Base-by-base conservation (phyloP, 2,797 vertebrate species). In the Rhyacichthys aspro region DNA sequence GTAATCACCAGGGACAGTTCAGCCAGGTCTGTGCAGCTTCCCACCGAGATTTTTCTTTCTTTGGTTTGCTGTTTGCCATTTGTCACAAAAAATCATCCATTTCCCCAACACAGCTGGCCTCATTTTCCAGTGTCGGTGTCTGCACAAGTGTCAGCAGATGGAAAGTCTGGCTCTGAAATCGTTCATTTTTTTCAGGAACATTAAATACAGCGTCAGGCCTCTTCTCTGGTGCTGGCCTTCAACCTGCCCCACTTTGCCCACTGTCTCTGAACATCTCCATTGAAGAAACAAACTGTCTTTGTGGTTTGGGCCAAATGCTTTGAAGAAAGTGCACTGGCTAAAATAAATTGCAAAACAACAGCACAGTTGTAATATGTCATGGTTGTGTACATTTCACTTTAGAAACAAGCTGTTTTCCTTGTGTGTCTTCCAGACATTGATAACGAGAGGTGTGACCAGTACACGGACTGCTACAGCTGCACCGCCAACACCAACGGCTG, bases 401-500 rank as follows among this genome's bases (percentile, higher is more conserved):
- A 1, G 28, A 43, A n/a, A 19, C 9, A 18, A 28, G 19, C 7
- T 36, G 11, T 34, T 43, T 4, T 43, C 36, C 14, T 32, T 52
- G 23, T 37, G 12, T 16, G 9, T 9, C 1, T 19, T 53, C 10
- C 83, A 97, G 96, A 86, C 75, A 80, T 84, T 17, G 95, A 97
- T 55, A 94, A 77, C 62, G 95, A 97, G 76, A 90, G 94, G 73
- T 99, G 98, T 79, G 95, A 97, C 83, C 95, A 96, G 83, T 96
- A 97, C 83, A 95, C 94, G 0, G 98, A 99, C 91, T 99, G 97
- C 90, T 96, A 95, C 90, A 99, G 96, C 86, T 99, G 98, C 81
- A 96, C 96, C 0, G 93, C 94, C 42, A 98, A 98, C 83, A 96
- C 95, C 44, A 98, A 98, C 65, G 92, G 91, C 84, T 99, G 98